Evolutionary conservation across 2,113 vertebrate species (phyloP).

Genomic region (Campylorhamphus procurvoides): DNA sequence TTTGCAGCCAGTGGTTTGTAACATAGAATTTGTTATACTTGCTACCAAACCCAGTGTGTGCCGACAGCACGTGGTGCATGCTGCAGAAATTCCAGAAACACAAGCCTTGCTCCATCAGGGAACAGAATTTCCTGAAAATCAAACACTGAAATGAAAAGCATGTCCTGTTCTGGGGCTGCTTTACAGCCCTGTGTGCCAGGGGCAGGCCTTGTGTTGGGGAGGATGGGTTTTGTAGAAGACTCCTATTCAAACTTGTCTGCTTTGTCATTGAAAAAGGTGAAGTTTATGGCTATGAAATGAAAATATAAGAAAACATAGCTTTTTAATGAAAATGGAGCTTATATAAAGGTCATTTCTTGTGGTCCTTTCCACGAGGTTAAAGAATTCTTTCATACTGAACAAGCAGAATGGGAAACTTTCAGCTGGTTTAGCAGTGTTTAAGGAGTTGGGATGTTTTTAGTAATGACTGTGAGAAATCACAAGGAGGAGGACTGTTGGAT

Average conservation of each 20-base stretch:
- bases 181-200: not conserved
- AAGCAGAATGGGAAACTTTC: not conserved
- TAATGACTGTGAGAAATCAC: not conserved
- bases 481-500: not conserved
- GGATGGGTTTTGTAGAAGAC: not conserved
- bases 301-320: accelerated
- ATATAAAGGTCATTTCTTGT: accelerated
- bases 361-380: not conserved
- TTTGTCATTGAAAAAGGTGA: not conserved
- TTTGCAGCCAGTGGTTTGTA: not conserved
- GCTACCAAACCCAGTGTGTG: not conserved
- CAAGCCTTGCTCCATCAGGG: not conserved
- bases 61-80: accelerated
- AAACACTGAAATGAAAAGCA: not conserved
- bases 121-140: not conserved
- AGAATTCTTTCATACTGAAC: not conserved
- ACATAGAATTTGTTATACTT: not conserved
- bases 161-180: not conserved
- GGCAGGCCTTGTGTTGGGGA: not conserved
- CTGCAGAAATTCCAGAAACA: not conserved
- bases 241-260: accelerated
- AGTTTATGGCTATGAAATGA: not conserved
- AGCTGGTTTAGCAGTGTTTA: not conserved
- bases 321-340: not conserved
- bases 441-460: not conserved